Evolutionary conservation across 2,113 vertebrate genomes (phyloP), one percentile per base, ranked within the genome.

Genomic region (Forbesichthys papilliferus): DNA sequence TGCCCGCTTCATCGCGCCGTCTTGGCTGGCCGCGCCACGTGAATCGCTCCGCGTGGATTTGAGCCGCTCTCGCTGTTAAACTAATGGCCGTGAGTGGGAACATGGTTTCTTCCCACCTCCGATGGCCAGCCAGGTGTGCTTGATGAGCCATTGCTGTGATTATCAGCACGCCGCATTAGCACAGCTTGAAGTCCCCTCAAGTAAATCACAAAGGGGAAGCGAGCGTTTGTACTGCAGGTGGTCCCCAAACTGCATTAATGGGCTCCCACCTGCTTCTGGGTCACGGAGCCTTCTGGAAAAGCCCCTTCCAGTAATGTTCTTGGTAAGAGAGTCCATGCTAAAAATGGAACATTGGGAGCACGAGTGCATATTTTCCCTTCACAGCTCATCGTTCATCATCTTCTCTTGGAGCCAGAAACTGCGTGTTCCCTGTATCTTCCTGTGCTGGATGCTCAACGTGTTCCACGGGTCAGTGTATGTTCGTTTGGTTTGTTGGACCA

Each of bases 81-180:
- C 87, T 88, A 88, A 85, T 87, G 81, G 79, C 86, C 72, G 83
- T 88, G 80, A 89, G 89, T 86, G 77, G 82, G 86, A 88, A 89
- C 86, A 88, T 70, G 79, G 80, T 74, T 81, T 77, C 75, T 54
- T 78, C 69, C 74, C 77, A 78, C 69, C 84, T 80, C 77, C 42
- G 76, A 80, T 74, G 79, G 81, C 80, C 85, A 67, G 83, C 84
- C 88, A 91, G 91, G 89, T 91, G 89, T 86, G 87, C 87, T 83
- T 83, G 89, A 89, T 87, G 89, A 91, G 86, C 86, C 86, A 73
- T 89, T 80, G 66, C 88, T 90, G 87, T 91, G 88, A 90, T 91
- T 91, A 90, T 84, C 85, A 88, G 82, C 85, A 80, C 69, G 75
- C 65, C 81, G 81, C 80, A 81, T 88, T 86, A 88, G 78, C 79